Conservation (phyloP, 1,140 invertebrate species). For the Aphelinus certus region DNA sequence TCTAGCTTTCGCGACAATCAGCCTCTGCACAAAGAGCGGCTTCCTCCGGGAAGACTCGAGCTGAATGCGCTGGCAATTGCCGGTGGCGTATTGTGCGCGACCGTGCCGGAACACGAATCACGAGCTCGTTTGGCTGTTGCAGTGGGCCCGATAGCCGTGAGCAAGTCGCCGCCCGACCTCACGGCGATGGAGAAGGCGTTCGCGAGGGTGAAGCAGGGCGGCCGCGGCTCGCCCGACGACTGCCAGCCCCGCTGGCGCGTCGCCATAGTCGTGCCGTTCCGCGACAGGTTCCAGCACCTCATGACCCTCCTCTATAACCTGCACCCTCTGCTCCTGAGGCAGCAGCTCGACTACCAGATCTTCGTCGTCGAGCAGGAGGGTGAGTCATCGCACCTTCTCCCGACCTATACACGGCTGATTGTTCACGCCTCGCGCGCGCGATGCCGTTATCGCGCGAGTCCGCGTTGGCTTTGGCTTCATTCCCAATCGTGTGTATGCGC, state of each 20-base stretch:
- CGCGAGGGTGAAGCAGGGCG: constrained; percentile 73
- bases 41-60: too few species aligned
- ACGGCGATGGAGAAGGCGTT: constrained; percentile 61
- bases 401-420: too few species aligned
- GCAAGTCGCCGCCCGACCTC: constrained; percentile 57
- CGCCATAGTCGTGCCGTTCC: constrained; percentile 89
- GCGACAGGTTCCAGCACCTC: constrained; percentile 86
- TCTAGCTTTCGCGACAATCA: too few species aligned
- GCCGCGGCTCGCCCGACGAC: constrained; percentile 77
- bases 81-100: too few species aligned
- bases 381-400: constrained; percentile 45
- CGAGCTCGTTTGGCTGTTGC: constrained; percentile 4
- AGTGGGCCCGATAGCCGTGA: constrained; percentile 63
- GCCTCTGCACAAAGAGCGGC: too few species aligned
- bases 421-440: too few species aligned
- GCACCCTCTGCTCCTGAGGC: constrained; percentile 89
- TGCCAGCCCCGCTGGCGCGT: constrained; percentile 82
- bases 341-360: constrained; percentile 92
- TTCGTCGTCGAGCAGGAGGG: constrained; percentile 93
- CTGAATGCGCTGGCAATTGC: too few species aligned
- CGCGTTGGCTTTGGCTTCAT: too few species aligned
- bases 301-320: constrained; percentile 86
- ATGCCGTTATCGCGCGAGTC: too few species aligned
- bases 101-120: too few species aligned
- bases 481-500: too few species aligned